Conservation (phyloP, 2,888 invertebrate species). For the Phaedon cochleariae region DNA sequence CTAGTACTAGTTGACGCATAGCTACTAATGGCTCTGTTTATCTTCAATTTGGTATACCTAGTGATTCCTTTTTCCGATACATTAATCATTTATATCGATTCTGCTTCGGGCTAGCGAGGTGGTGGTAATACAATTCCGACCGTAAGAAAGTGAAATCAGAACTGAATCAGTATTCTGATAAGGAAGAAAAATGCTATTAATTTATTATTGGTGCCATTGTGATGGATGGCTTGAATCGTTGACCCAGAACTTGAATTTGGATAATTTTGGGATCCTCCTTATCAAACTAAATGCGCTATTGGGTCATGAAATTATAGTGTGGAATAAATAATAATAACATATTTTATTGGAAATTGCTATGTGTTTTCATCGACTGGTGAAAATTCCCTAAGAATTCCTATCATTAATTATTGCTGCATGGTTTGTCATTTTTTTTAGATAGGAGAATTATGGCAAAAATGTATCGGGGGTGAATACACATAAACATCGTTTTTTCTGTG, state of each 20-base stretch:
- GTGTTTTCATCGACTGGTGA: too few species aligned
- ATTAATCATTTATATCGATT: slow-evolving; percentile 20
- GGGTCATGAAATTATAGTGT: too few species aligned
- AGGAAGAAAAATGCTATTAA: slow-evolving; percentile 26
- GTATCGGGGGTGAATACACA: too few species aligned
- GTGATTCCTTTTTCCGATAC: slow-evolving; percentile 4
- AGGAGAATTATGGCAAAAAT: too few species aligned
- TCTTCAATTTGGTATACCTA: not conserved
- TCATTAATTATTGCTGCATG: too few species aligned
- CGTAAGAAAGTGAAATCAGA: slow-evolving; percentile 18
- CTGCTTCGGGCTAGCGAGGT: not conserved
- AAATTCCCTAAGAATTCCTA: too few species aligned
- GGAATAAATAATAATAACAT: too few species aligned
- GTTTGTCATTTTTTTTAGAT: too few species aligned
- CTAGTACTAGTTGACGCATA: slow-evolving; percentile 2
- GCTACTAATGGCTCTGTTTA: slow-evolving; percentile 4
- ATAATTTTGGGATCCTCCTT: too few species aligned
- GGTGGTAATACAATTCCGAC: slow-evolving; percentile 14
- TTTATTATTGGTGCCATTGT: slow-evolving; percentile 8
- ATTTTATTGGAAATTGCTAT: too few species aligned
- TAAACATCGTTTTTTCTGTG: too few species aligned
- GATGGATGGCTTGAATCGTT: not conserved
- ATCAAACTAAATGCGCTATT: too few species aligned
- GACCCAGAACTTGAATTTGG: slow-evolving; percentile 6
- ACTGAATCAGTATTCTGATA: slow-evolving; percentile 14